Evolutionary conservation across 2,888 invertebrate species (phyloP).

Genomic region (Drosophila histrio): DNA sequence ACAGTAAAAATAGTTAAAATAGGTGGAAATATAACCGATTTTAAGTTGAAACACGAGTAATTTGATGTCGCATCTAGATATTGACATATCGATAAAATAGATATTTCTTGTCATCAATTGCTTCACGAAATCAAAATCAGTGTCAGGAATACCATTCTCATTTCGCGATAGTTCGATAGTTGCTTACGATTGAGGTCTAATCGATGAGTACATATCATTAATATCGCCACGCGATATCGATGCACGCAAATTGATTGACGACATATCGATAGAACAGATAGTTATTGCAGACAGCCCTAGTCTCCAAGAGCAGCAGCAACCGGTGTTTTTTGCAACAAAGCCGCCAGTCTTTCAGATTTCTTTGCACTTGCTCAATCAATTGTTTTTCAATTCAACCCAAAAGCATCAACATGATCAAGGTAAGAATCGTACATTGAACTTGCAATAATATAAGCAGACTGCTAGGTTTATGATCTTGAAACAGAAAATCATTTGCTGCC

Average conservation of each 20-base stretch:
- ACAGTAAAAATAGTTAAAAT: too few relatives aligned
- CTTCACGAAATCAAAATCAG: too few relatives aligned
- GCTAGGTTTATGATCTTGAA: not conserved
- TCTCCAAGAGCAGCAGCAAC: slow-evolving; percentile 33
- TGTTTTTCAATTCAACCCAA: slow-evolving; percentile 9
- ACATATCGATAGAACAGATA: not conserved
- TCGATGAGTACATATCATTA: too few relatives aligned
- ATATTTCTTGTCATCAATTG: too few relatives aligned
- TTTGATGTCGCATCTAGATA: too few relatives aligned
- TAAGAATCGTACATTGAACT: slow-evolving; percentile 18
- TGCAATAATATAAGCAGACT: not conserved
- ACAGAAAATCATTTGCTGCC: not conserved
- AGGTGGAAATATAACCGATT: too few relatives aligned
- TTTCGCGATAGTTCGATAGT: not conserved
- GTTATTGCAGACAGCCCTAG: not conserved
- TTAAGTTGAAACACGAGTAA: too few relatives aligned
- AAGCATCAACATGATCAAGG: slow-evolving; percentile 45
- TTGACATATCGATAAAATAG: too few relatives aligned
- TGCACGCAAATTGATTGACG: not conserved
- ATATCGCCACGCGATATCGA: not conserved
- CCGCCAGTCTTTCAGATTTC: slow-evolving; percentile 36
- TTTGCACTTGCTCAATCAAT: slow-evolving; percentile 9
- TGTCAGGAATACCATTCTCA: too few relatives aligned
- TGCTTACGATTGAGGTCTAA: too few relatives aligned
- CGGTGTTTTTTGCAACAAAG: slow-evolving; percentile 42